Conservation (phyloP, 2,797 vertebrate species). For the Sarcoramphus papa region DNA sequence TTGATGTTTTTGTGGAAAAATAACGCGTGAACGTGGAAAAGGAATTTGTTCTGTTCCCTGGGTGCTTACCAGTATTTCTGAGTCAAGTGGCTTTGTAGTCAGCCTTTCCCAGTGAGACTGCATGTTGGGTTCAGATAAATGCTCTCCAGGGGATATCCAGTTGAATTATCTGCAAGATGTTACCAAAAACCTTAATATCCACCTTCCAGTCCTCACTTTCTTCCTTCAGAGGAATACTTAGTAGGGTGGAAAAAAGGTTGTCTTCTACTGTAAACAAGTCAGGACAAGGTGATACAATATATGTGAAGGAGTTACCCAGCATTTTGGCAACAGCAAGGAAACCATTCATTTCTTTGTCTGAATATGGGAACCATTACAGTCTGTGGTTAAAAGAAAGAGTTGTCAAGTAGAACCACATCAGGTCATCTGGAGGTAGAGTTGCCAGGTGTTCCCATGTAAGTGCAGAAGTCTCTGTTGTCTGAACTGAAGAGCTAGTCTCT, state of each 20-base stretch:
- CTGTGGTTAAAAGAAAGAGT: neutral
- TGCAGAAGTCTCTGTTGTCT: neutral
- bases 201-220: neutral
- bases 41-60: neutral
- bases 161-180: neutral
- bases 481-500: neutral
- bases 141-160: neutral
- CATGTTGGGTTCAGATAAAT: neutral
- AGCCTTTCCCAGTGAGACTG: neutral
- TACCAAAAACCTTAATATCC: neutral
- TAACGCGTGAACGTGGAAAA: accelerated
- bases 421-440: neutral
- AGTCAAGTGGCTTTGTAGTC: neutral
- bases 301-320: neutral
- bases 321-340: neutral
- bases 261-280: neutral
- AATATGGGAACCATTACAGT: neutral
- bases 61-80: neutral
- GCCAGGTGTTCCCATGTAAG: neutral
- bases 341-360: neutral
- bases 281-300: neutral
- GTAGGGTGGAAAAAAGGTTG: neutral
- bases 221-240: neutral
- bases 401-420: neutral
- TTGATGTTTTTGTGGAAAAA: neutral